Base-by-base conservation (phyloP, 1,140 invertebrate genomes). In the Homarus americanus region DNA sequence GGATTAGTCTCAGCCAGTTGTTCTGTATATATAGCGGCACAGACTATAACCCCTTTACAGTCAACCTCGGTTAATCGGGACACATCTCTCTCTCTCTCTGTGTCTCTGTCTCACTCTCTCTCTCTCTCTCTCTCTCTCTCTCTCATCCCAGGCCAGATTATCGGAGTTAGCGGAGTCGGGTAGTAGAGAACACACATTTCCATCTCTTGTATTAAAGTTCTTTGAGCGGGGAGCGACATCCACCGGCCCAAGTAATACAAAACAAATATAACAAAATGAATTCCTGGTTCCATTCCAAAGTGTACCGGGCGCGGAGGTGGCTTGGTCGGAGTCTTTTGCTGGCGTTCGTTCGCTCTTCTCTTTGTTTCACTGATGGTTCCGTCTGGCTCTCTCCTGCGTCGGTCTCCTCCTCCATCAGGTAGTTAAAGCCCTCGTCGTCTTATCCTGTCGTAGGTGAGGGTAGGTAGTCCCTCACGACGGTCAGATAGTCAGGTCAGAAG, bases 241-340 rank as follows among this genome's bases (percentile, higher is more conserved):
- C 79, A 76, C 69, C 58, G 40, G 80, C 40, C 87, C 87, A 90
- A 90, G 80, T 90, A 90, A 90, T 90, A 83, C 80, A 90, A 90
- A 90, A 90, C 87, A 90, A 90, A 90, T 90, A 90, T 90, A 90
- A 82, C 87, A 75, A 90, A 90, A 90, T 90, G 87, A 90, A 90
- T 90, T 90, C 87, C 87, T 83, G 80, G 87, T 90, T 28, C 87
- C 66, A 82, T 76, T 75, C 87, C 87, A 53, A 84, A 90, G 87
- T 83, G 79, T 76, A 90, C 87, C 73, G 79, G 34, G 49, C 53
- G 20, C 20, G 80, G 32, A 15, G 66, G 72, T 28, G 41, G 44
- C 38, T 38, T 36, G 73, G 49, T 1, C 32, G 41, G 49, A 38
- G 40, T 28, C 63, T 69, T 69, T 69, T 69, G 63, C 12, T 69